phyloP scores from a whole-genome alignment of 2,797 vertebrate species.

The Pachyuromys duprasi region DNA sequence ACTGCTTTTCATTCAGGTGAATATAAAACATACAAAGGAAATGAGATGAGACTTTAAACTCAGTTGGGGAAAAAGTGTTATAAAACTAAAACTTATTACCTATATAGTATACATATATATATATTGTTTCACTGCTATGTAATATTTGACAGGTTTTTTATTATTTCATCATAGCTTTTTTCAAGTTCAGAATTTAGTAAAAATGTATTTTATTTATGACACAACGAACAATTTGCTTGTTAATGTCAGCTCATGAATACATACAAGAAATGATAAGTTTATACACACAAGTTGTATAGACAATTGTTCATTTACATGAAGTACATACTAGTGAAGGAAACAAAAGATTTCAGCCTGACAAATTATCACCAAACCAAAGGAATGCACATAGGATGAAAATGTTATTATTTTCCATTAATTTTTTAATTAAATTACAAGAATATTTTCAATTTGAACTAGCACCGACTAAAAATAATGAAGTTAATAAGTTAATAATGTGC shows the following conservation, averaged over 20 bases:
- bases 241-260: neutral
- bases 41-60: neutral
- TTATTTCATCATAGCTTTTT: constrained; percentile 3
- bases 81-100: neutral
- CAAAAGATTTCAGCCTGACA: neutral
- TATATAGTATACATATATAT: neutral
- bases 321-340: neutral
- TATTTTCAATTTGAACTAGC: neutral
- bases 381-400: neutral
- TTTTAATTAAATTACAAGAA: neutral
- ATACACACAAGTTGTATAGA: neutral
- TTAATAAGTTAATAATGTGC: constrained; percentile 10
- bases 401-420: neutral
- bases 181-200: neutral
- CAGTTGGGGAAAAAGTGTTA: neutral
- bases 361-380: neutral
- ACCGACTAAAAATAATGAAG: neutral
- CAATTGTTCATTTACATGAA: neutral
- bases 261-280: neutral
- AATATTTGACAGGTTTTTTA: neutral
- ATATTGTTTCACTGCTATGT: neutral
- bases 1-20: neutral
- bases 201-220: neutral
- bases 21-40: neutral
- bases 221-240: neutral